These are phyloP conservation scores for Hymenochirus boettgeri DNA, from an alignment of 2,113 vertebrate genomes.

Conservation along the genomic window DNA sequence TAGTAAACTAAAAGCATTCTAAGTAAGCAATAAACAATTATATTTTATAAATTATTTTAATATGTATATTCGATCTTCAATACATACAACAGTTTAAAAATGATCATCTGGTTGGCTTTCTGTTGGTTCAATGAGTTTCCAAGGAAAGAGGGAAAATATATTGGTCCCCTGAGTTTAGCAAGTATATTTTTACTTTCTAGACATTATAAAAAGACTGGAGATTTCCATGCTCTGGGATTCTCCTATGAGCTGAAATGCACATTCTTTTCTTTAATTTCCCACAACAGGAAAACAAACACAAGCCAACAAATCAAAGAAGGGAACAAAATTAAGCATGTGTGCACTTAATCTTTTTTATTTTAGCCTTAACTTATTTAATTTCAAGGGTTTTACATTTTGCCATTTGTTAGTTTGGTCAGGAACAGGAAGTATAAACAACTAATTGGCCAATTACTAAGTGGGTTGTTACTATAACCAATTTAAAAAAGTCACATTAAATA, in stretches of 20 bases:
- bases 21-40: background rate
- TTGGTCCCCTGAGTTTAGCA: conserved; percentile 57
- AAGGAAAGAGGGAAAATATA: conserved; percentile 63
- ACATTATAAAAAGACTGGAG: conserved; percentile 42
- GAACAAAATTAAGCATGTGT: conserved; percentile 22
- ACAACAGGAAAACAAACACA: conserved; percentile 46
- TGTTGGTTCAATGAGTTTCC: conserved; percentile 65
- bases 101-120: conserved; percentile 50
- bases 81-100: conserved; percentile 50
- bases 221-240: conserved; percentile 50
- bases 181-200: conserved; percentile 54
- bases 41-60: background rate
- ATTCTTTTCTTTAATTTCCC: conserved; percentile 45
- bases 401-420: background rate
- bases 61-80: background rate
- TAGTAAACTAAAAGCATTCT: background rate
- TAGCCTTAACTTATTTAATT: background rate
- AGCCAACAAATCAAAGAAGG: conserved; percentile 45
- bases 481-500: background rate
- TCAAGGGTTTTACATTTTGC: background rate
- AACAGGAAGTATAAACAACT: background rate
- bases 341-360: background rate
- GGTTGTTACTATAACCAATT: background rate
- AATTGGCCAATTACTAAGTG: background rate
- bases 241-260: conserved; percentile 53